phyloP scores from a whole-genome alignment of 2,797 vertebrate species.

The Sardinella longiceps region DNA sequence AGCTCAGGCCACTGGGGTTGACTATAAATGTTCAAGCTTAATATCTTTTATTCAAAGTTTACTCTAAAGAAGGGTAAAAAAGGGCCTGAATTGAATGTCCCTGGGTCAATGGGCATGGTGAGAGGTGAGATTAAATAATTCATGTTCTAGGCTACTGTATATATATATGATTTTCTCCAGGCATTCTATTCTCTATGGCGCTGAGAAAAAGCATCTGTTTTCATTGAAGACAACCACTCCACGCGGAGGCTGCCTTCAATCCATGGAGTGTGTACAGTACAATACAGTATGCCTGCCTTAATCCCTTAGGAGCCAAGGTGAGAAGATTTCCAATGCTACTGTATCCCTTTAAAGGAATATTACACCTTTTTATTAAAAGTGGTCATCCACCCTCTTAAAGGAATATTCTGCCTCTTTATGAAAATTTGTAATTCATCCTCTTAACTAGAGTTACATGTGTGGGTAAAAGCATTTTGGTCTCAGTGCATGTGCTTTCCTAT shows the following conservation, averaged over 20 bases:
- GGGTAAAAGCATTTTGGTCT: no score
- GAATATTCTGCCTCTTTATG: no score
- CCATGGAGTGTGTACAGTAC: not conserved
- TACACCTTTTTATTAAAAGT: no score
- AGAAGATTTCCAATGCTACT: not conserved
- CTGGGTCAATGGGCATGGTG: conserved; percentile 63
- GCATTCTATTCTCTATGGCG: not conserved
- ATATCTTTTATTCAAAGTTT: conserved; percentile 41
- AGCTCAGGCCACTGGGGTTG: no score
- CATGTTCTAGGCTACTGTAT: conserved; percentile 49
- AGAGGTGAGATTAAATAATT: conserved; percentile 72
- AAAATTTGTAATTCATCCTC: no score
- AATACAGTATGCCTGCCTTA: not conserved
- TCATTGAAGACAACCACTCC: not conserved
- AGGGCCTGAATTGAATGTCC: conserved; percentile 54
- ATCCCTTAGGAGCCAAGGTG: not conserved
- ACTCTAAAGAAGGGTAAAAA: conserved; percentile 69
- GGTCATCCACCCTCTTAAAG: no score
- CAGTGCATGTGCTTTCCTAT: no score
- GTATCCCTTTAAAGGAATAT: not conserved
- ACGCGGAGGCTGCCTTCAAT: not conserved
- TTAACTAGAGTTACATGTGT: no score
- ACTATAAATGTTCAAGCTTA: no score
- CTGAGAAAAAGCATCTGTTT: conserved; percentile 20
- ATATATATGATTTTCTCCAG: conserved; percentile 42